Evolutionary conservation across 2,888 invertebrate genomes (phyloP).

Genomic region (Sepiola atlantica): DNA sequence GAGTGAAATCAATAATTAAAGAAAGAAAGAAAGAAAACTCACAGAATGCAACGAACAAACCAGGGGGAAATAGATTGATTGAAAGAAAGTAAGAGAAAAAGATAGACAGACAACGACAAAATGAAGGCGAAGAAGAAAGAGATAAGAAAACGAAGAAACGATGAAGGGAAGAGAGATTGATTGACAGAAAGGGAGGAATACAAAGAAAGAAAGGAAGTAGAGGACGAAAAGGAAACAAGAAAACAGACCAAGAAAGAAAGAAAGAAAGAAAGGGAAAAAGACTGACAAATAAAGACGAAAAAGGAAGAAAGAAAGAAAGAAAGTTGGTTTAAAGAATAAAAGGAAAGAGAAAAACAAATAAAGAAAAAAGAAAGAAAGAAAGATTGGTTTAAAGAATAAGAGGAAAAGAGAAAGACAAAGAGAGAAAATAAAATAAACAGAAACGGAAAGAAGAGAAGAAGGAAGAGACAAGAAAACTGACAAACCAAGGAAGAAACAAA

Average conservation of each 20-base stretch:
- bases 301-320: background rate
- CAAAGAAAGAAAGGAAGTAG: background rate
- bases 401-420: background rate
- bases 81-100: background rate
- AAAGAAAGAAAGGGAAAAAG: too few relatives aligned
- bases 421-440: background rate
- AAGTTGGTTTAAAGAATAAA: background rate
- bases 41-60: background rate
- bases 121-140: background rate
- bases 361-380: background rate
- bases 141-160: background rate
- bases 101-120: background rate
- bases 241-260: background rate
- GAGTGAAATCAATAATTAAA: background rate
- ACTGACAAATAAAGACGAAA: too few relatives aligned
- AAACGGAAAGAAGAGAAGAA: background rate
- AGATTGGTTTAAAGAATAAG: background rate
- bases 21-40: background rate
- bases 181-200: background rate
- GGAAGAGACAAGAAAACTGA: too few relatives aligned
- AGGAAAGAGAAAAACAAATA: background rate
- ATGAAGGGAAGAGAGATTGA: background rate
- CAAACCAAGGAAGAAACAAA: too few relatives aligned
- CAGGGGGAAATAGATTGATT: background rate
- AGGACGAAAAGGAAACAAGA: background rate